Evolutionary conservation across 2,797 vertebrate species (phyloP).

Genomic region (Paedocypris micromegethes): DNA sequence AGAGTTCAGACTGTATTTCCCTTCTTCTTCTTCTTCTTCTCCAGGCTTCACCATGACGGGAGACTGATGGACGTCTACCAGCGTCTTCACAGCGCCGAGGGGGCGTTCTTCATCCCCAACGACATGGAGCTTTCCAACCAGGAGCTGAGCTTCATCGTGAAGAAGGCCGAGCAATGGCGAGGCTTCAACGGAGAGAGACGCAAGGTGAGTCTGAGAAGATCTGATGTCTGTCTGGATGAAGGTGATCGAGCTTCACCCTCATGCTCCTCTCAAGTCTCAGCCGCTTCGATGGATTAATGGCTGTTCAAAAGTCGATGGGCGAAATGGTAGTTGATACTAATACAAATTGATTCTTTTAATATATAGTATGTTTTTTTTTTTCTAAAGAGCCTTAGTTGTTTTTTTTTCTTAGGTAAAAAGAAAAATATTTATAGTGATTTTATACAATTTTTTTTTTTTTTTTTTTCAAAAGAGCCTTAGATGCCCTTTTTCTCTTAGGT

Average conservation of each 20-base stretch:
- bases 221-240: neutral
- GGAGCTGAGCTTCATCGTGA: conserved; percentile 84
- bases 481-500: conserved; percentile 3
- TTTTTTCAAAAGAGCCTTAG: conserved; percentile 42
- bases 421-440: no score
- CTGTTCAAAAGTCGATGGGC: conserved; percentile 47
- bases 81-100: conserved; percentile 76
- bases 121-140: conserved; percentile 89
- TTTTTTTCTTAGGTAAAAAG: no score
- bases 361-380: conserved; percentile 16
- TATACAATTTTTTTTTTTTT: no score
- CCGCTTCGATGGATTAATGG: conserved; percentile 51
- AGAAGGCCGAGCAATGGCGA: conserved; percentile 87
- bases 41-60: conserved; percentile 77
- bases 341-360: conserved; percentile 42
- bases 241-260: conserved; percentile 1
- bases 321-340: conserved; percentile 47
- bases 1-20: no score
- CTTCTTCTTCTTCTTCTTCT: conserved; percentile 13
- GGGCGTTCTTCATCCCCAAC: conserved; percentile 75
- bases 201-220: conserved; percentile 69
- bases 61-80: conserved; percentile 80
- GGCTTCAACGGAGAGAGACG: conserved; percentile 82
- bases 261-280: conserved; percentile 35
- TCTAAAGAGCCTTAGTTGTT: conserved; percentile 42